Base-by-base conservation (phyloP, 1,140 invertebrate genomes). In the Neomicropteryx cornuta region DNA sequence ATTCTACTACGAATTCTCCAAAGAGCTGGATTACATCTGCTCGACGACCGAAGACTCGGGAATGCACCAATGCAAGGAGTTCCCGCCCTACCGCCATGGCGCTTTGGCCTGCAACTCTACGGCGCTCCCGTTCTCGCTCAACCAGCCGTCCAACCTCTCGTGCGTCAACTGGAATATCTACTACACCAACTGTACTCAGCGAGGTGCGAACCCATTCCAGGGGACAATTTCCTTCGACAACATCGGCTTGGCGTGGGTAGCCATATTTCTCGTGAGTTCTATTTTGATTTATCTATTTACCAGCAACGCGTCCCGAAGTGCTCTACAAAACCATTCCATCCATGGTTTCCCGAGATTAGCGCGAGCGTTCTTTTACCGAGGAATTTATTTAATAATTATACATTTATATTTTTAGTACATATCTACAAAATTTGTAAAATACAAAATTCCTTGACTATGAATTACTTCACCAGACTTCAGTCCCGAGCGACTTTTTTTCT, bases 121-220 rank as follows among this genome's bases (percentile, higher is more conserved):
- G 4, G 71, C 72, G 11, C 61, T 60, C 38, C 56, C 65, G 19
- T 62, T 56, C 46, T 64, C 62, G 34, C 60, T 61, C 43, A 75
- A 73, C 45, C 46, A 54, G 31, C 71, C 72, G 3, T 73, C 71
- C 38, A 78, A 79, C 51, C 65, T 58, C 6, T 77, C 76, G 18
- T 99, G 96, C 64, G 84, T 99, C 49, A 95, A 99, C 71, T 99
- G 95, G 95, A 96, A 99, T 69, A 84, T 94, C 68, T 99, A 99
- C 68, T 99, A 98, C 59, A 94, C 87, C 4, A 80, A 87, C 50
- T 99, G 97, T 66, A 79, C 79, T 35, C 79, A 92, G 38, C 83
- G 86, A 39, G 91, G 91, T 29, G 79, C 83, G 50, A 99, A 99
- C 73, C 97, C 97, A 17, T 99, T 98, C 64, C 91, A 96, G 69